These are phyloP conservation scores for Campodea augens DNA, from an alignment of 1,140 invertebrate species.

Conservation along the genomic window DNA sequence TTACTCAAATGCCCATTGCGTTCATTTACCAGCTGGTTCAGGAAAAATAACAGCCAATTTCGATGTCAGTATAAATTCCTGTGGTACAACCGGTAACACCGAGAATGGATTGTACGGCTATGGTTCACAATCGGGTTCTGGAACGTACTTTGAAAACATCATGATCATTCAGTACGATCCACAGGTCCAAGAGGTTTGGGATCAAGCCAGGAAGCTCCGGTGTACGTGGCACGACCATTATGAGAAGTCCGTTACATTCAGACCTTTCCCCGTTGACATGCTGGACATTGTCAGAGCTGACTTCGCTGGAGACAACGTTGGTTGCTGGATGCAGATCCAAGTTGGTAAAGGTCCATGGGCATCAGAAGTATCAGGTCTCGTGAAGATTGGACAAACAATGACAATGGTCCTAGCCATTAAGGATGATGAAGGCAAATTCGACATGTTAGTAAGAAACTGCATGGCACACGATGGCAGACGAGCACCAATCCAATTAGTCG, in stretches of 20 bases:
- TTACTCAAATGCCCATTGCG: slow-evolving; percentile 78
- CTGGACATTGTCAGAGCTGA: slow-evolving; percentile 79
- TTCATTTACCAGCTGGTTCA: slow-evolving; percentile 69
- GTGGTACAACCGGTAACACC: slow-evolving; percentile 76
- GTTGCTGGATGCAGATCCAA: slow-evolving; percentile 87
- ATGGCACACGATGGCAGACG: slow-evolving; percentile 86
- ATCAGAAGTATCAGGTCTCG: slow-evolving; percentile 78
- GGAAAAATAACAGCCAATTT: slow-evolving; percentile 71
- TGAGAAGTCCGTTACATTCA: slow-evolving; percentile 84
- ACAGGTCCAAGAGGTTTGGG: slow-evolving; percentile 90
- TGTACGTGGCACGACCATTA: slow-evolving; percentile 94
- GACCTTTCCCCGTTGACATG: slow-evolving; percentile 90
- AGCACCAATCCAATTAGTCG: slow-evolving; percentile 83
- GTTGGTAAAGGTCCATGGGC: slow-evolving; percentile 92
- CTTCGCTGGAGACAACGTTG: slow-evolving; percentile 86
- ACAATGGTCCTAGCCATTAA: slow-evolving; percentile 93
- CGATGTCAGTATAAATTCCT: slow-evolving; percentile 74
- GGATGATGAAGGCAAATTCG: slow-evolving; percentile 87
- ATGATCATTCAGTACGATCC: slow-evolving; percentile 88
- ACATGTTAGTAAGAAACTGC: slow-evolving; percentile 86
- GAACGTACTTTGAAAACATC: slow-evolving; percentile 86
- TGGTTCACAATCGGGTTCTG: slow-evolving; percentile 62
- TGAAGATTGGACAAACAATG: slow-evolving; percentile 92
- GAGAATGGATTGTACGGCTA: slow-evolving; percentile 69
- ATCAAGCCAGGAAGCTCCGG: slow-evolving; percentile 74